Percentiles rank a stretch among this genome's conserved stretches.
phyloP scores from a whole-genome alignment of 2,888 invertebrate species.

The Andrena flavipes region DNA sequence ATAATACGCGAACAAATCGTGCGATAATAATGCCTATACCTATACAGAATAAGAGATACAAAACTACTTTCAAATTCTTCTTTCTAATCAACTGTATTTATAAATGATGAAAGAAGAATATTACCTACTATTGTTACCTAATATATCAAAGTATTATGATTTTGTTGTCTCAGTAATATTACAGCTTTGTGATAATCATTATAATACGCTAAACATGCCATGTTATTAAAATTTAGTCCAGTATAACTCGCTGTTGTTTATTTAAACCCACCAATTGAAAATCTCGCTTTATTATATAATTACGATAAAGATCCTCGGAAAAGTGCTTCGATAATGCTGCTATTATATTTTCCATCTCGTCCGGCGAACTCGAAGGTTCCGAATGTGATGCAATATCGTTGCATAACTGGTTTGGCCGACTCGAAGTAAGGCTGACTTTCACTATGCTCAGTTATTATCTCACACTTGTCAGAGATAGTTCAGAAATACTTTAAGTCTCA shows the following conservation, averaged over 20 bases:
- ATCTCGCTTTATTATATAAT: slow-evolving; percentile 24
- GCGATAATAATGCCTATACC: slow-evolving; percentile 39
- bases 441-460: slow-evolving; percentile 79
- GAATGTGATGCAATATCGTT: slow-evolving; percentile 78
- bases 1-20: slow-evolving; percentile 15
- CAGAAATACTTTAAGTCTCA: slow-evolving; percentile 42
- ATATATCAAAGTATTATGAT: slow-evolving; percentile 51
- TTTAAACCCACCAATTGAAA: slow-evolving; percentile 72
- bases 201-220: slow-evolving; percentile 54
- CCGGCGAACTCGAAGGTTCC: slow-evolving; percentile 73
- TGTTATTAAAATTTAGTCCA: slow-evolving; percentile 74
- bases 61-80: slow-evolving; percentile 40
- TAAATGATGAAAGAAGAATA: slow-evolving; percentile 16
- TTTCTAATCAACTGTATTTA: slow-evolving; percentile 30
- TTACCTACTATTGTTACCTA: slow-evolving; percentile 32
- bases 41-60: slow-evolving; percentile 15
- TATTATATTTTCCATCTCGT: slow-evolving; percentile 44
- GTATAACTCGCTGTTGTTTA: slow-evolving; percentile 77
- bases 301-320: slow-evolving; percentile 9
- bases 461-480: slow-evolving; percentile 70
- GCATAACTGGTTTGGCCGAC: slow-evolving; percentile 75
- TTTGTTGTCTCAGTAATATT: slow-evolving; percentile 50
- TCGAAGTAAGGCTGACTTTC: slow-evolving; percentile 79
- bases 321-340: slow-evolving; percentile 3
- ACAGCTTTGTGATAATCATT: slow-evolving; percentile 58